Evolutionary conservation across 2,888 invertebrate species (phyloP).

Genomic region (Teleiodes luculella): DNA sequence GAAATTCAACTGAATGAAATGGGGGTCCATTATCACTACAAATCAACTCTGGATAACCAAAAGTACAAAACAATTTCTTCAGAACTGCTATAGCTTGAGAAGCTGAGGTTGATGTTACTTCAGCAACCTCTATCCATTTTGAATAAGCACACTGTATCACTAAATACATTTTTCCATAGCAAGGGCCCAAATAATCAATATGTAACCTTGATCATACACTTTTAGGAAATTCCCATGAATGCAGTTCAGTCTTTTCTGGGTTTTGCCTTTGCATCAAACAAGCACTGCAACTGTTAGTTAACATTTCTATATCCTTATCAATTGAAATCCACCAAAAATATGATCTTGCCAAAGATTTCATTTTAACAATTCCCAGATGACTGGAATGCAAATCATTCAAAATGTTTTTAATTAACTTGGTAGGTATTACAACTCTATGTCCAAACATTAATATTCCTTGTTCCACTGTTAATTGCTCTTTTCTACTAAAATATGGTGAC

Average conservation of each 20-base stretch:
- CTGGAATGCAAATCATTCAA: constrained; percentile 19
- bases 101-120: neutral
- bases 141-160: neutral
- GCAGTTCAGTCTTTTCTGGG: constrained; percentile 20
- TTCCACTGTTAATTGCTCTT: neutral
- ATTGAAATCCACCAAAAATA: constrained; percentile 27
- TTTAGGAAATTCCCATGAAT: constrained; percentile 20
- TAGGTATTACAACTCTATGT: constrained; percentile 14
- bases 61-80: too few species aligned
- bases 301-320: constrained; percentile 27
- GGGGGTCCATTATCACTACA: too few species aligned
- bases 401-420: constrained; percentile 5
- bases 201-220: constrained; percentile 33
- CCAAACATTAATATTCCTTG: constrained; percentile 19
- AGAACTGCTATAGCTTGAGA: too few species aligned
- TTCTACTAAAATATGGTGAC: neutral
- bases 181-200: constrained; percentile 27
- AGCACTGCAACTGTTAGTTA: constrained; percentile 20
- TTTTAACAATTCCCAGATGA: constrained; percentile 32
- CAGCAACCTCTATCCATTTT: neutral
- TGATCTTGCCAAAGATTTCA: constrained; percentile 28
- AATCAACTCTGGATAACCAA: too few species aligned
- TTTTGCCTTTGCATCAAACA: constrained; percentile 18
- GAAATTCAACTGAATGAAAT: too few species aligned
- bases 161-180: neutral